Conservation (phyloP, 2,113 vertebrate genomes). For the Coracopsis vasa region DNA sequence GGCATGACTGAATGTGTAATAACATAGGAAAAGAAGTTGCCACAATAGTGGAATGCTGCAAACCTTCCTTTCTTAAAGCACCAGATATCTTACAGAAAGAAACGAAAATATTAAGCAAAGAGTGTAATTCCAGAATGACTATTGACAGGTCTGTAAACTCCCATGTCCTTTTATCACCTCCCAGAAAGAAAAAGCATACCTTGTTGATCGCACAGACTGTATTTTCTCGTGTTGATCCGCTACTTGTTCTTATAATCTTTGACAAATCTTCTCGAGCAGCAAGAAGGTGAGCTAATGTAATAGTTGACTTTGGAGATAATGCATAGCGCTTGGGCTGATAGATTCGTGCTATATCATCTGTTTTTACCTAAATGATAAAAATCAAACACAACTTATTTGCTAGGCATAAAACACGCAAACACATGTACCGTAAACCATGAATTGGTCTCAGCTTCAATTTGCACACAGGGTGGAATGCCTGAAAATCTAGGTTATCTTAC, state of each 20-base stretch:
- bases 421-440: background rate
- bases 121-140: background rate
- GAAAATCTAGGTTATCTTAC: background rate
- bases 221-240: conserved; percentile 84
- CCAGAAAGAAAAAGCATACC: conserved; percentile 66
- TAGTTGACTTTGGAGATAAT: conserved; percentile 76
- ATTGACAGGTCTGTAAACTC: background rate
- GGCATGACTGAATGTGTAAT: background rate
- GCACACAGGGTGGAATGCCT: background rate
- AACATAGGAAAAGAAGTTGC: background rate
- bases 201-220: conserved; percentile 91
- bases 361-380: conserved; percentile 70
- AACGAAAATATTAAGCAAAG: background rate
- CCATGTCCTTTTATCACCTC: background rate
- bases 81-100: background rate
- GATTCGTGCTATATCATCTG: conserved; percentile 90
- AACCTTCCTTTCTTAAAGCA: background rate
- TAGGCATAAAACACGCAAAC: background rate
- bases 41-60: background rate
- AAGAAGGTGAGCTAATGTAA: conserved; percentile 84
- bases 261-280: conserved; percentile 92
- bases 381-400: background rate
- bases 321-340: conserved; percentile 92
- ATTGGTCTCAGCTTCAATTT: background rate
- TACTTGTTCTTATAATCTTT: conserved; percentile 91